Conservation (phyloP, 2,113 vertebrate genomes). For the Zingel zingel region DNA sequence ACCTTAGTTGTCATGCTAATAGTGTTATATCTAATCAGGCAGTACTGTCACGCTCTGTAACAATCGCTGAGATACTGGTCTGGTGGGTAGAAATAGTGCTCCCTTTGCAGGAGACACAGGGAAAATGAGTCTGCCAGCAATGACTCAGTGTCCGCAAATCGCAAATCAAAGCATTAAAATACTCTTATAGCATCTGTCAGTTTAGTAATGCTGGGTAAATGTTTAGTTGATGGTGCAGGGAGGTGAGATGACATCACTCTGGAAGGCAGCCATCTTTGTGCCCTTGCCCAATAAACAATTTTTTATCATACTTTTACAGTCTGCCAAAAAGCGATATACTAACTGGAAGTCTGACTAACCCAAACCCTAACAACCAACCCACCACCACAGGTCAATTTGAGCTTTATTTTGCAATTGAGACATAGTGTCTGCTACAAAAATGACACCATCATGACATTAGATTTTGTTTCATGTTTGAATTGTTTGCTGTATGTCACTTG, state of each 20-base stretch:
- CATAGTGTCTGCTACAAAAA: neutral
- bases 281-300: conserved; percentile 54
- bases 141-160: conserved; percentile 62
- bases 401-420: neutral
- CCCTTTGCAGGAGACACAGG: conserved; percentile 28
- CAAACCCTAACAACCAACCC: neutral
- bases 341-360: conserved; percentile 8
- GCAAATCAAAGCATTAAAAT: conserved; percentile 53
- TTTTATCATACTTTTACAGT: conserved; percentile 41
- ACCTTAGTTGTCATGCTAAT: conserved; percentile 58
- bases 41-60: conserved; percentile 48
- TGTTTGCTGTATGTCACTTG: neutral
- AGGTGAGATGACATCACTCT: conserved; percentile 59
- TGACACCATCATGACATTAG: neutral
- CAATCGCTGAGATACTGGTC: conserved; percentile 37
- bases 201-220: conserved; percentile 37
- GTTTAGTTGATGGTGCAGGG: conserved; percentile 47
- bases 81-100: conserved; percentile 34
- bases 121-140: conserved; percentile 39
- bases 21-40: conserved; percentile 67
- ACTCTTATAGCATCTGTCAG: conserved; percentile 42
- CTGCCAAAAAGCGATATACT: conserved; percentile 21
- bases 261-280: conserved; percentile 67
- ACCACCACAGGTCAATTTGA: neutral
- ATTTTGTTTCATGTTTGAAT: neutral